phyloP scores from a whole-genome alignment of 2,797 vertebrate genomes.

The Petrocephalus schoutedeni region DNA sequence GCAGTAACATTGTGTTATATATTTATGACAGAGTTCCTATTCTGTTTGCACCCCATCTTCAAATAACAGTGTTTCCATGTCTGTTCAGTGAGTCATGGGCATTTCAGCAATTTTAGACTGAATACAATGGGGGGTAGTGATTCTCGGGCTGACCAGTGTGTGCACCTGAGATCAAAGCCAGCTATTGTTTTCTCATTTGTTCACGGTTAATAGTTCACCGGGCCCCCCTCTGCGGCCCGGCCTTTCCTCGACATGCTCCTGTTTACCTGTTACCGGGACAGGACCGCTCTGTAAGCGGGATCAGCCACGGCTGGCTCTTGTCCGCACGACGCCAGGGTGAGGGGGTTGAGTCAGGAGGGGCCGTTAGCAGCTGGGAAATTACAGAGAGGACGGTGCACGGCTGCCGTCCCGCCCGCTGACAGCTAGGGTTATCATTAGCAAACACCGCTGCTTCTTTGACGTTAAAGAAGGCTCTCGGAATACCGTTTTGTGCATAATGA shows the following conservation, averaged over 20 bases:
- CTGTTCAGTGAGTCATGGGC: neutral
- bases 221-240: neutral
- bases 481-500: neutral
- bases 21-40: neutral
- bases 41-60: neutral
- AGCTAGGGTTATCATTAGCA: neutral
- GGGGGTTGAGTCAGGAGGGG: constrained; percentile 28
- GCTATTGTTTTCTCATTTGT: neutral
- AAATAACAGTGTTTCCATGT: neutral
- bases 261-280: neutral
- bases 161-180: neutral
- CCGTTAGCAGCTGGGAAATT: constrained; percentile 32
- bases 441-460: neutral
- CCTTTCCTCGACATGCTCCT: neutral
- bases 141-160: neutral
- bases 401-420: neutral
- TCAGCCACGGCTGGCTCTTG: neutral
- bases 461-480: neutral
- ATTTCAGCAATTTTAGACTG: neutral
- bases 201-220: neutral
- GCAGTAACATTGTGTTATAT: neutral
- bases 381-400: neutral
- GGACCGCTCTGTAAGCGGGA: neutral
- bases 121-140: neutral
- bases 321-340: constrained; percentile 27